Evolutionary conservation across 2,113 vertebrate species (phyloP).

Genomic region (Protomyctophum bolini): DNA sequence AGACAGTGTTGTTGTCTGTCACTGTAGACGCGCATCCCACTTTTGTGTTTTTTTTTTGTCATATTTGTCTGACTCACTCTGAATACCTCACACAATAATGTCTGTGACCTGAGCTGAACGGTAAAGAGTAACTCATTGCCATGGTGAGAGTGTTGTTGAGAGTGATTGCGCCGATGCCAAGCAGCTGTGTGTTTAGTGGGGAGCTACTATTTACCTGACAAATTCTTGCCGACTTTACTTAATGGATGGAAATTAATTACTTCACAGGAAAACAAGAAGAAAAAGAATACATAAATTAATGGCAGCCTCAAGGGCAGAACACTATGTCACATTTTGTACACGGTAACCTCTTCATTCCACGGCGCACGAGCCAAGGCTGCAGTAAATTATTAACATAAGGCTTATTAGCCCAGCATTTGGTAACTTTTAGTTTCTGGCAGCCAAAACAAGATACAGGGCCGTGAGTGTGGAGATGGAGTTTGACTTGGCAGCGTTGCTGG

Average conservation of each 20-base stretch:
- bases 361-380: conserved; percentile 13
- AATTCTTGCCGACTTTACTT: conserved; percentile 66
- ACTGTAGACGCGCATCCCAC: too few species aligned
- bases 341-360: conserved; percentile 14
- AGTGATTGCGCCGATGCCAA: conserved; percentile 18
- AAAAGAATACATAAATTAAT: too few species aligned
- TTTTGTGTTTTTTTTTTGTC: too few species aligned
- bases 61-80: too few species aligned
- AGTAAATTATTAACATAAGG: conserved; percentile 41
- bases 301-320: neutral
- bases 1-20: too few species aligned
- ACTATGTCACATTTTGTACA: neutral
- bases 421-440: conserved; percentile 8
- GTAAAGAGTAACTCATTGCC: conserved; percentile 5
- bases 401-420: conserved; percentile 3
- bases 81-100: too few species aligned
- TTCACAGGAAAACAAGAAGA: conserved; percentile 18
- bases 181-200: conserved; percentile 56
- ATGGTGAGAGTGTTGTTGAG: conserved; percentile 4
- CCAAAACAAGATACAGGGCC: conserved; percentile 37
- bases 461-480: conserved; percentile 41
- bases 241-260: conserved; percentile 32
- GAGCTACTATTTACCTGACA: conserved; percentile 68
- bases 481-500: conserved; percentile 32
- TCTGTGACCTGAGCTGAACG: neutral